Evolutionary conservation across 1,140 invertebrate genomes (phyloP), one percentile per base, ranked within the genome.

Genomic region (Philotrypesis tridentata): DNA sequence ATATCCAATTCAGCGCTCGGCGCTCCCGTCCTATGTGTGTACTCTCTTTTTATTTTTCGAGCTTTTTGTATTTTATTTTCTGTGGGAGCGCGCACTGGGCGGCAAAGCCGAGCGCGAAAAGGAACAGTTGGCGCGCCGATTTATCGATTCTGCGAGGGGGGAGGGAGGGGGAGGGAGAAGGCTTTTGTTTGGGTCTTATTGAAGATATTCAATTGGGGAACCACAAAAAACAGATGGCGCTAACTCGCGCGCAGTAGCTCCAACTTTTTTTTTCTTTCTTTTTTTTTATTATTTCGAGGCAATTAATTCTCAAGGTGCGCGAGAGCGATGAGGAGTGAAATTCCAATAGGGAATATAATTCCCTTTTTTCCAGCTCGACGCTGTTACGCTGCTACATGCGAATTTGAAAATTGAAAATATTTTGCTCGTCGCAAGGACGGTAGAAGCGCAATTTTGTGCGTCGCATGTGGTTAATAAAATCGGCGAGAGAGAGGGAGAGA

Each of bases 111-210:
- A 33, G 68, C 6, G 78, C 60, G 55, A 31, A 71, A 76, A 70
- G 40, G 80, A 78, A 78, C 74, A 78, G 74, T 82, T 82, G 80
- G 80, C 75, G 73, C 73, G 74, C 33, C 70, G 74, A 63, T 82
- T 21, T 55, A 82, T 82, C 80, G 80, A 82, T 82, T 82, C 27
- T 29, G n/a, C n/a, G n/a, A n/a, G n/a, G n/a, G n/a, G n/a, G n/a
- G n/a, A n/a, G n/a, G n/a, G n/a, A n/a, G n/a, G n/a, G n/a, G 17
- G 48, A 5, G 21, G 48, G 4, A 17, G 48, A 17, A 48, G 74
- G 74, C 75, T 71, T 78, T 82, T 82, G 75, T 82, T 77, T 78
- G 55, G 67, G 67, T 82, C 80, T 82, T 70, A 82, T 77, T 76
- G 80, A 63, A 70, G 74, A 82, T 82, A 72, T 73, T 82, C 55